Conservation (phyloP, 2,797 vertebrate genomes). For the Syngnathus acus region DNA sequence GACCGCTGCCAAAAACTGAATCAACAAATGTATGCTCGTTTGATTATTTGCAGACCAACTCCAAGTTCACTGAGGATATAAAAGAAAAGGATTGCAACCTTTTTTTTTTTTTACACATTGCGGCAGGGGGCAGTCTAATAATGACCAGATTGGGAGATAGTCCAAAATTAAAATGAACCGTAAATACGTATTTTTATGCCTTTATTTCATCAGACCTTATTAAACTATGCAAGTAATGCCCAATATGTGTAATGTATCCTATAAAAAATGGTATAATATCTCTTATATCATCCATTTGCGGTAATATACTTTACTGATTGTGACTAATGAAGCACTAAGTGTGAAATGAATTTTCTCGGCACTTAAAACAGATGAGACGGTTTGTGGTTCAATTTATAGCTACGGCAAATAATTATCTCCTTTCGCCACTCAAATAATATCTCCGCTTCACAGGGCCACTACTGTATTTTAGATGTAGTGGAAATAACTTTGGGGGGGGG, state of each 20-base stretch:
- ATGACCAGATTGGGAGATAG: background rate
- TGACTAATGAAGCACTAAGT: background rate
- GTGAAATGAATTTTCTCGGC: constrained; percentile 2
- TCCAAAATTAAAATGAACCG: background rate
- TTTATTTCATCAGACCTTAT: background rate
- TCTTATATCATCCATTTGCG: background rate
- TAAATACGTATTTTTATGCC: background rate
- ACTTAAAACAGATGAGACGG: constrained; percentile 1
- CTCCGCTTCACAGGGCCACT: background rate
- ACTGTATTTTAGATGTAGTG: constrained; percentile 6
- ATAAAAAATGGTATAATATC: background rate
- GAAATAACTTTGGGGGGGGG: constrained; percentile 8
- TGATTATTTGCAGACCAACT: background rate
- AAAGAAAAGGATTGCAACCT: background rate
- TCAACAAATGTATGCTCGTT: background rate
- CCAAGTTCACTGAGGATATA: background rate
- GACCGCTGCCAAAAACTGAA: background rate
- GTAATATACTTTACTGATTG: background rate
- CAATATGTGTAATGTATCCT: too few relatives aligned
- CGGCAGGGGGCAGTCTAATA: background rate
- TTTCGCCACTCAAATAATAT: background rate
- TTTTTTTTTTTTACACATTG: background rate
- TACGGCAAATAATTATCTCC: background rate
- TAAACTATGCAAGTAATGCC: background rate
- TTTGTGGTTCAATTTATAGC: background rate